Base-by-base conservation (phyloP, 2,797 vertebrate genomes). In the Phoebastria nigripes region DNA sequence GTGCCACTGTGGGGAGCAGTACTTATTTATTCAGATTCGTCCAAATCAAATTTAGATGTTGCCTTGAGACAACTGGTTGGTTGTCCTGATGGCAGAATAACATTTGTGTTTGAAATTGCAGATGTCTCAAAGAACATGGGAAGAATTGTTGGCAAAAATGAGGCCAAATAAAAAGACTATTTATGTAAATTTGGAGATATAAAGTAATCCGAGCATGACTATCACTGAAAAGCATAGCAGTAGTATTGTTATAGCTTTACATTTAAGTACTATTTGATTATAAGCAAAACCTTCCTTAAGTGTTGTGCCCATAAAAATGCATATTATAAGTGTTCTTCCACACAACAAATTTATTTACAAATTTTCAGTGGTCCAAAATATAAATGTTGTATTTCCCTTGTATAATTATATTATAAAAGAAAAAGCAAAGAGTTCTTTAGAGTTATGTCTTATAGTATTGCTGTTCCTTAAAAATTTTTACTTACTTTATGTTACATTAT, bases 391-490 rank as follows among this genome's bases (percentile, higher is more conserved):
- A 47, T 82, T 82, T 84, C 22, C 1, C 8, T 70, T 61, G 3
- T 35, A 20, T 55, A 21, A 81, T 1, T 3, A 63, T 58, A 69
- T 25, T 51, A 16, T 28, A 55, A 73, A 71, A 37, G 3, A 39
- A 47, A 82, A 26, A 47, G 6, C 3, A 6, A 24, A 66, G 28
- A 17, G 6, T 25, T 74, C 2, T 78, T 70, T 17, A 46, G 3
- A 61, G 5, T 37, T 71, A 26, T 19, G 1, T 39, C 9, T 35
- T 62, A 37, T 0, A 71, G 3, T 41, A n/a, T 35, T 46, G 6
- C 3, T 42, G 5, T 5, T 35, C 63, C 7, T 29, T 3, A 8
- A 35, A 47, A 24, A 5, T 5, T 4, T 3, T 17, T 33, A 5
- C 1, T 31, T 24, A 15, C 1, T 54, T 59, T 44, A 33, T 49